These are phyloP conservation scores for Coryphaenoides rupestris DNA, from an alignment of 2,113 vertebrate species.

Conservation along the genomic window DNA sequence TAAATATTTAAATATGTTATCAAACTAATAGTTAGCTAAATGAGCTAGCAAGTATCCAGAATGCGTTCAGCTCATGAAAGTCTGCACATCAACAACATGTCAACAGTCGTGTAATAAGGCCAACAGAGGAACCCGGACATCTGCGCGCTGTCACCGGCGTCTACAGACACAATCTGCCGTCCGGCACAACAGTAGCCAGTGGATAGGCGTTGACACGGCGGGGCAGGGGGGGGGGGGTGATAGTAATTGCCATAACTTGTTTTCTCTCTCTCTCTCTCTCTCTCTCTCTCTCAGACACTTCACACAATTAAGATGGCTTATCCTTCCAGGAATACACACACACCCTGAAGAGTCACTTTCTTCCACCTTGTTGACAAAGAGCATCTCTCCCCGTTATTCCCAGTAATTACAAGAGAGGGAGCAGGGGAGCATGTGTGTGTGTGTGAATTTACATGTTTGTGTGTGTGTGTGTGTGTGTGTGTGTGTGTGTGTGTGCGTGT, in stretches of 20 bases:
- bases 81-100: no score
- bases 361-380: slow-evolving; percentile 65
- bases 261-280: slow-evolving; percentile 54
- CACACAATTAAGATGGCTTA: slow-evolving; percentile 55
- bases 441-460: slow-evolving; percentile 8
- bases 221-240: slow-evolving; percentile 16
- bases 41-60: no score
- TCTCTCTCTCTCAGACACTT: slow-evolving; percentile 47
- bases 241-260: slow-evolving; percentile 49
- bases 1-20: no score
- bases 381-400: slow-evolving; percentile 56
- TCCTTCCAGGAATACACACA: slow-evolving; percentile 55
- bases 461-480: slow-evolving; percentile 5
- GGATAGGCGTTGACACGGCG: slow-evolving; percentile 21
- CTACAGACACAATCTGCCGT: slow-evolving; percentile 25
- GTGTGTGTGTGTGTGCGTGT: slow-evolving; percentile 36
- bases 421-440: slow-evolving; percentile 1
- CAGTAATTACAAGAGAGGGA: slow-evolving; percentile 27
- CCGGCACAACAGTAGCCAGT: no score
- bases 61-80: no score
- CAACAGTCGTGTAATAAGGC: no score
- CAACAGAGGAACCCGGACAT: slow-evolving; percentile 29
- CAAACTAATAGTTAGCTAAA: no score
- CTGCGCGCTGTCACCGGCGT: slow-evolving; percentile 47
- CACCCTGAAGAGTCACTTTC: slow-evolving; percentile 59